Base-by-base conservation (phyloP, 92 coral and sea anemone species). In the Virgularia gustaviana region DNA sequence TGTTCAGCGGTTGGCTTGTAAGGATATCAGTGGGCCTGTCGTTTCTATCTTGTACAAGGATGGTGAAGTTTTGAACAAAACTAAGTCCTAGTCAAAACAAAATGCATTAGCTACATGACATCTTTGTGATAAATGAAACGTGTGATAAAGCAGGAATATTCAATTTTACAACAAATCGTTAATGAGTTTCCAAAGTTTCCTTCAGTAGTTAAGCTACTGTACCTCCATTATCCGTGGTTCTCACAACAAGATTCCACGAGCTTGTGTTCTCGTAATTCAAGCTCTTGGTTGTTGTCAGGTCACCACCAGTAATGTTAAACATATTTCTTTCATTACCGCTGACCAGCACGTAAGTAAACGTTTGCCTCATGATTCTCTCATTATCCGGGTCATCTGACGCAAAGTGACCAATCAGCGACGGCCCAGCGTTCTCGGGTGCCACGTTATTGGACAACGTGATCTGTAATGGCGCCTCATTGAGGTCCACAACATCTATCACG, bases 211-310 rank as follows among this genome's bases (percentile, higher is more conserved):
- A n/a, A n/a, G n/a, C n/a, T 2, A 52, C 30, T 2, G 3, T 95
- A 39, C 58, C 53, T 12, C 98, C 96, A 64, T 45, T 52, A 65
- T 92, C 98, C 3, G 83, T 79, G n/a, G 98, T 86, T 61, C 65
- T 83, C 58, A 92, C 67, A 22, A 71, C n/a, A 66, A 92, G 55
- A 29, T 45, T 19, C 94, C 94, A 92, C 0, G 70, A 44, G 12
- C 81, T n/a, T 37, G 37, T 79, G 6, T 85, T 47, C 72, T 92
- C 98, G 57, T 84, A 89, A 78, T 92, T 90, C 86, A 92, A 78
- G 49, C 89, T 85, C 57, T 71, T 35, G 10, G 88, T 79, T 10
- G 98, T 87, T 24, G 88, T 89, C 20, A 92, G 77, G 24, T 29
- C 53, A 55, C 59, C 49, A 30, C 88, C 86, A 44, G 63, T 87